Conservation (phyloP, 2,113 vertebrate species). For the Dendrocopos noguchii region DNA sequence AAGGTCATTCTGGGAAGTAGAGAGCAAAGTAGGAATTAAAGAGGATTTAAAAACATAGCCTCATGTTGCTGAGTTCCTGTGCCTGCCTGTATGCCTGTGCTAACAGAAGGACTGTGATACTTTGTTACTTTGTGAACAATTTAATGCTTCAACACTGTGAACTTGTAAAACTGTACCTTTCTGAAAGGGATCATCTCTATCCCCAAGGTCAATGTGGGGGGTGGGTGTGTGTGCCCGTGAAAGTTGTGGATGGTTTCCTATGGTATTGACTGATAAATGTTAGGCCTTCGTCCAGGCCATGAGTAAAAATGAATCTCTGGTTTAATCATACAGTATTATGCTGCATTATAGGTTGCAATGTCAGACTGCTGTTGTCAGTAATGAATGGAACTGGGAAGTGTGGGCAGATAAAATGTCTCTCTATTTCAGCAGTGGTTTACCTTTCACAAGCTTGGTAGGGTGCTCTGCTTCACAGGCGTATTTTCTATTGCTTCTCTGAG, state of each 20-base stretch:
- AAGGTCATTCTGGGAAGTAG: constrained; percentile 42
- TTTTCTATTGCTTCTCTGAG: constrained; percentile 48
- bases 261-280: not conserved
- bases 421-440: constrained; percentile 61
- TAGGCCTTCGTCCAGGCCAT: constrained; percentile 23
- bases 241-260: constrained; percentile 60
- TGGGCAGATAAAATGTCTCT: constrained; percentile 44
- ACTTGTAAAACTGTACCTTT: constrained; percentile 37
- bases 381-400: constrained; percentile 38
- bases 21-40: constrained; percentile 61
- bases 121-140: not conserved
- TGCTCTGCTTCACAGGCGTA: constrained; percentile 30
- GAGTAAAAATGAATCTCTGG: not conserved
- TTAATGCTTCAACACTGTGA: not conserved
- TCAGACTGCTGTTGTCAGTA: constrained; percentile 8
- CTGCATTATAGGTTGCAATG: constrained; percentile 35
- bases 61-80: not conserved
- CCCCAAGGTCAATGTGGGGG: constrained; percentile 45
- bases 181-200: not conserved
- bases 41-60: constrained; percentile 43
- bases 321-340: constrained; percentile 42
- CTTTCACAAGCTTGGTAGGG: constrained; percentile 35
- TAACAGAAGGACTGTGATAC: not conserved
- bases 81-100: not conserved
- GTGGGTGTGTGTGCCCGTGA: not conserved